Percentiles rank a stretch among this genome's conserved stretches.
Evolutionary conservation across 2,888 invertebrate species (phyloP).

Genomic region (Tricholauxania praeusta): DNA sequence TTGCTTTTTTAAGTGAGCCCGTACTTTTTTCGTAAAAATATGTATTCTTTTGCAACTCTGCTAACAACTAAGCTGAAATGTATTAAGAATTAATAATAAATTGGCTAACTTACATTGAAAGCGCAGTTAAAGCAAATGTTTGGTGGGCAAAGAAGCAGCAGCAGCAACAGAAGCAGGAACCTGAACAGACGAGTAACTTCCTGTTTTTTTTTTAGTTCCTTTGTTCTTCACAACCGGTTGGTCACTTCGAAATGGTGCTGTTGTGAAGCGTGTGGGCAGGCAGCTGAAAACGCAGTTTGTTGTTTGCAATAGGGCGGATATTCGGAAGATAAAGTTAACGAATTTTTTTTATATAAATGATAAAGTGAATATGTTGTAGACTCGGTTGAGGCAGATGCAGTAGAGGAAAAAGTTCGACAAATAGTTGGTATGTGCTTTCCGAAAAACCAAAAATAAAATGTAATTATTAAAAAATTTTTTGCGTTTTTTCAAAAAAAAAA

Average conservation of each 20-base stretch:
- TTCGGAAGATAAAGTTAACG: conserved; percentile 1
- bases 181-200: too few species aligned
- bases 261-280: conserved; percentile 11
- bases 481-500: neutral
- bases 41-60: too few species aligned
- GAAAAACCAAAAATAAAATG: conserved; percentile 35
- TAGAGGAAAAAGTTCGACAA: too few species aligned
- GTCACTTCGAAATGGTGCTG: too few species aligned
- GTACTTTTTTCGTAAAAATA: too few species aligned
- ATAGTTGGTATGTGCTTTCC: neutral
- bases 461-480: conserved; percentile 33
- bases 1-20: too few species aligned
- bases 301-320: too few species aligned
- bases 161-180: too few species aligned
- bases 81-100: too few species aligned
- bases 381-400: too few species aligned
- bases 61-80: too few species aligned
- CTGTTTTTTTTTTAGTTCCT: neutral
- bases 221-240: conserved; percentile 2
- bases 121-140: conserved; percentile 14
- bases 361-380: too few species aligned
- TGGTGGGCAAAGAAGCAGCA: neutral
- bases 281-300: neutral
- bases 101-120: conserved; percentile 6
- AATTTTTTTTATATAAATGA: neutral